phyloP scores from a whole-genome alignment of 2,797 vertebrate species.

The Lepilemur septentrionalis region DNA sequence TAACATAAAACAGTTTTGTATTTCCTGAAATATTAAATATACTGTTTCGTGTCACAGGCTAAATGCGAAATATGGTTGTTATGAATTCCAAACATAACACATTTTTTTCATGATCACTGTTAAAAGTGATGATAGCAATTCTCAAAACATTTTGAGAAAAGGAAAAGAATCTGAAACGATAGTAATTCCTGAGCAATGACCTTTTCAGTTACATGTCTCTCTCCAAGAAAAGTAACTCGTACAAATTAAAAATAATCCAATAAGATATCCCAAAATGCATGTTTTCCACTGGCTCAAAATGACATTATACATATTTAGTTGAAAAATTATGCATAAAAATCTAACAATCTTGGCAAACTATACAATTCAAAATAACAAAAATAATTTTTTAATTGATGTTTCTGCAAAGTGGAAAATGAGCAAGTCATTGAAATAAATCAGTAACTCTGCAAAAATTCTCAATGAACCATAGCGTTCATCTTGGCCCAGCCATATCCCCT shows the following conservation, averaged over 20 bases:
- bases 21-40: constrained; percentile 17
- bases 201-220: constrained; percentile 56
- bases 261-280: neutral
- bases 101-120: neutral
- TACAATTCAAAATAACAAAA: neutral
- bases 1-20: neutral
- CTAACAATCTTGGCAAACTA: neutral
- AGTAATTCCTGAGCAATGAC: constrained; percentile 35
- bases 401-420: neutral
- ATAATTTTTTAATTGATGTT: neutral
- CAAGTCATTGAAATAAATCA: neutral
- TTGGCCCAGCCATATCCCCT: neutral
- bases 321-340: neutral
- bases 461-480: neutral
- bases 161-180: neutral
- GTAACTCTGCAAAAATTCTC: neutral
- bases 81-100: neutral
- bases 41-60: neutral
- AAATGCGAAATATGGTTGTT: neutral
- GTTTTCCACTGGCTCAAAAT: constrained; percentile 6
- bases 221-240: neutral
- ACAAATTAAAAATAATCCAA: neutral
- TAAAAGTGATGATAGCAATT: neutral
- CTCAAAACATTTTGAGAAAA: constrained; percentile 42
- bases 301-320: neutral